Percentiles rank a stretch among this genome's conserved stretches.
phyloP scores from a whole-genome alignment of 2,797 vertebrate species.

The Cirrhinus molitorella region DNA sequence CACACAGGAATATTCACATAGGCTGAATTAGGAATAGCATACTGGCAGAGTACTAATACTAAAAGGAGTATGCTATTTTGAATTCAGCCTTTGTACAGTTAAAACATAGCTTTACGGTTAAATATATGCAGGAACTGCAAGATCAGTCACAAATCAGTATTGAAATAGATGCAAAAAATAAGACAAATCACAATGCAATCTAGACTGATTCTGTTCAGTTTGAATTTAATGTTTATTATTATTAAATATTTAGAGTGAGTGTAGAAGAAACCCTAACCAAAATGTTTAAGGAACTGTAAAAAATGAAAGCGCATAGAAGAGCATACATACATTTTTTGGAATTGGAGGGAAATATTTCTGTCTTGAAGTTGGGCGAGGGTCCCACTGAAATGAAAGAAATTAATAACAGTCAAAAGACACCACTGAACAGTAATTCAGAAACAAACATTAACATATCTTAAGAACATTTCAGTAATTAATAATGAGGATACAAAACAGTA shows the following conservation, averaged over 20 bases:
- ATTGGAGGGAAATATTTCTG: conserved; percentile 61
- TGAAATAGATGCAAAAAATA: not conserved
- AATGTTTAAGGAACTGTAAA: not conserved
- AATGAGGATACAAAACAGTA: not conserved
- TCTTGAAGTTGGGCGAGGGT: conserved; percentile 63
- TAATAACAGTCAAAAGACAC: conserved; percentile 7
- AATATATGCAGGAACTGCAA: not conserved
- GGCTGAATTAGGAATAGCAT: not conserved
- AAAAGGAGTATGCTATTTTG: not conserved
- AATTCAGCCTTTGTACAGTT: not conserved
- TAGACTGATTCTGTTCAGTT: no score
- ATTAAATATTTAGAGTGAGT: not conserved
- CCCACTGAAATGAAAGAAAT: conserved; percentile 53
- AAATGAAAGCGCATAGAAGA: not conserved
- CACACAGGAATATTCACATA: not conserved
- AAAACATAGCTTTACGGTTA: not conserved
- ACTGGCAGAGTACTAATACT: not conserved
- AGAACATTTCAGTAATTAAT: not conserved
- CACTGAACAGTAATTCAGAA: not conserved
- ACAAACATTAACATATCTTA: not conserved
- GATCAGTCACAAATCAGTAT: not conserved
- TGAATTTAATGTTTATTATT: not conserved
- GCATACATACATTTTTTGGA: conserved; percentile 63
- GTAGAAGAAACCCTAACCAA: not conserved
- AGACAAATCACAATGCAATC: conserved; percentile 11